phyloP scores from a whole-genome alignment of 2,888 invertebrate genomes.

The Acronicta leporina region DNA sequence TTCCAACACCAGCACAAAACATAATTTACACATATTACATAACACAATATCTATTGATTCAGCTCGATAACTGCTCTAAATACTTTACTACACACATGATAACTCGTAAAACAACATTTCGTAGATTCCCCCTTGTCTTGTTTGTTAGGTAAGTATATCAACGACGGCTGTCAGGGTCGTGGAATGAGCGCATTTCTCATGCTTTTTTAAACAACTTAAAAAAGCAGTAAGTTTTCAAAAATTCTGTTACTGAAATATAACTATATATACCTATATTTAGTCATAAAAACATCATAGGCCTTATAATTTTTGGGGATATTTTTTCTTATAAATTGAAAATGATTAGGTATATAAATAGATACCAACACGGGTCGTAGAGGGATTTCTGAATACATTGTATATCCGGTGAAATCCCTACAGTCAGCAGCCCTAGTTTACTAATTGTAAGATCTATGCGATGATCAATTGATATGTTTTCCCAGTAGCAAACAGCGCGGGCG shows the following conservation, averaged over 20 bases:
- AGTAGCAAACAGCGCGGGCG: constrained; percentile 24
- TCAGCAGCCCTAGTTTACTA: not conserved
- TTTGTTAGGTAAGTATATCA: no score
- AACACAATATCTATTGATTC: constrained; percentile 20
- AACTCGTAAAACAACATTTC: constrained; percentile 19
- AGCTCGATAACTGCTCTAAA: constrained; percentile 33
- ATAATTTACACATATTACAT: constrained; percentile 1
- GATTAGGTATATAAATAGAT: no score
- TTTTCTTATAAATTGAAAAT: no score
- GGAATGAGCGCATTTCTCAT: not conserved
- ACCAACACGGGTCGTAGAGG: no score
- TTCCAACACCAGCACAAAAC: not conserved
- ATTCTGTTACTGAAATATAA: no score
- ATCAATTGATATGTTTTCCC: constrained; percentile 25
- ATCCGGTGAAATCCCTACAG: not conserved
- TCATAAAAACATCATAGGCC: no score
- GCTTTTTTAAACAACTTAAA: no score
- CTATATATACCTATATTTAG: no score
- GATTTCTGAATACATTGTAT: no score
- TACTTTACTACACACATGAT: constrained; percentile 18
- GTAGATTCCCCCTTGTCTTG: constrained; percentile 13
- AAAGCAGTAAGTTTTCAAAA: no score
- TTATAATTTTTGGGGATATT: no score
- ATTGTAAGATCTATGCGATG: constrained; percentile 2
- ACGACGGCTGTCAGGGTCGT: not conserved